phyloP scores from a whole-genome alignment of 2,113 vertebrate species.

The Ailurus styani region DNA sequence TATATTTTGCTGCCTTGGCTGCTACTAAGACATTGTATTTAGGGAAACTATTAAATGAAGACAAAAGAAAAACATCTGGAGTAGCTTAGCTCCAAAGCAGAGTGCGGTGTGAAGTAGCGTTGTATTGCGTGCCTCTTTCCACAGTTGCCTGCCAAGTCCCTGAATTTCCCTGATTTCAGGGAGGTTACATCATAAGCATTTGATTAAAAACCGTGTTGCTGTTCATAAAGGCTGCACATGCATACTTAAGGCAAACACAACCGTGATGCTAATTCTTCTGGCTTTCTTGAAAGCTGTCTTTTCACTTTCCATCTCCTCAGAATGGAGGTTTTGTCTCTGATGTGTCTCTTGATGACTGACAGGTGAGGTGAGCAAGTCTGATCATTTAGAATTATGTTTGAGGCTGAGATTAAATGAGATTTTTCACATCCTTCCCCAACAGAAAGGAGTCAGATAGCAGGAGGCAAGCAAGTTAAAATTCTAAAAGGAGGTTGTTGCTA shows the following conservation, averaged over 20 bases:
- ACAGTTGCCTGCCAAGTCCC: background rate
- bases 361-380: background rate
- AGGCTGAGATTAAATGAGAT: background rate
- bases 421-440: conserved; percentile 24
- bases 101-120: background rate
- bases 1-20: conserved; percentile 53
- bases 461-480: background rate
- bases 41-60: conserved; percentile 27
- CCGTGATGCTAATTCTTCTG: background rate
- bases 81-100: background rate
- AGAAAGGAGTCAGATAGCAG: conserved; percentile 14
- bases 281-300: background rate
- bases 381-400: background rate
- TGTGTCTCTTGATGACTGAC: background rate
- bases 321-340: background rate
- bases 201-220: background rate
- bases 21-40: background rate
- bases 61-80: conserved; percentile 54
- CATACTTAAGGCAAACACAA: background rate
- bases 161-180: background rate
- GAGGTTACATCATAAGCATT: background rate
- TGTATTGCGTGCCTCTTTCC: conserved; percentile 13
- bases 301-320: background rate
- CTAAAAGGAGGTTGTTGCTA: background rate
- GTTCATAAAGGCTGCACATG: background rate